These are phyloP conservation scores for Mystacornis crossleyi DNA, from an alignment of 2,113 vertebrate species.

Conservation along the genomic window DNA sequence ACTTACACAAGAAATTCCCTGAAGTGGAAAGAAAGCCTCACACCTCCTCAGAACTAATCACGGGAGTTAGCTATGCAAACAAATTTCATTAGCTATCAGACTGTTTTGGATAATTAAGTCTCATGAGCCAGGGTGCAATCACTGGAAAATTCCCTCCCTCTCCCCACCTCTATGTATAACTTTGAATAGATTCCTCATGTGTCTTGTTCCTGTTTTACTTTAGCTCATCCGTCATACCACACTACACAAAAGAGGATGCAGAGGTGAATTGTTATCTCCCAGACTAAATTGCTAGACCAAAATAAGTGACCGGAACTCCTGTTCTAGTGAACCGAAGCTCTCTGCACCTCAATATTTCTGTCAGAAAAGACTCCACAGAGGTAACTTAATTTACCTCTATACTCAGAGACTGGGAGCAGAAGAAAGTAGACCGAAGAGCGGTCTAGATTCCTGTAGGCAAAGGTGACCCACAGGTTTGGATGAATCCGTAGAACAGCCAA, in stretches of 20 bases:
- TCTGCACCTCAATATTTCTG: not conserved
- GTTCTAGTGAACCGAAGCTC: not conserved
- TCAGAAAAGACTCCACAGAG: not conserved
- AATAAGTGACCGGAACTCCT: not conserved
- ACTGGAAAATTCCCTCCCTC: not conserved
- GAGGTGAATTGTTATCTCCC: not conserved
- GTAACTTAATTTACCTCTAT: not conserved
- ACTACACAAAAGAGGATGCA: not conserved
- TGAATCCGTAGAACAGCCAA: not conserved
- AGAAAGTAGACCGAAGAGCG: not conserved
- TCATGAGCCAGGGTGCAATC: constrained; percentile 10
- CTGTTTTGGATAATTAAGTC: not conserved
- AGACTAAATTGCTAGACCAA: not conserved
- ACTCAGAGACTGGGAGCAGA: not conserved
- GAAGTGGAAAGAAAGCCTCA: not conserved
- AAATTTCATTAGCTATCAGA: constrained; percentile 16
- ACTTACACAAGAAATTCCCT: not conserved
- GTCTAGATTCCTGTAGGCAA: not conserved
- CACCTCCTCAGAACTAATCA: not conserved
- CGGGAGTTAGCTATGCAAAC: constrained; percentile 1
- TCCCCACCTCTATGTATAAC: not conserved
- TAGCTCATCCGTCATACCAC: not conserved
- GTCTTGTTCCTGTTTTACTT: constrained; percentile 6
- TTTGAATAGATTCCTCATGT: not conserved
- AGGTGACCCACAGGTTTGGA: not conserved